Conservation (phyloP, 1,140 invertebrate genomes). For the Andrena cerasifolii region DNA sequence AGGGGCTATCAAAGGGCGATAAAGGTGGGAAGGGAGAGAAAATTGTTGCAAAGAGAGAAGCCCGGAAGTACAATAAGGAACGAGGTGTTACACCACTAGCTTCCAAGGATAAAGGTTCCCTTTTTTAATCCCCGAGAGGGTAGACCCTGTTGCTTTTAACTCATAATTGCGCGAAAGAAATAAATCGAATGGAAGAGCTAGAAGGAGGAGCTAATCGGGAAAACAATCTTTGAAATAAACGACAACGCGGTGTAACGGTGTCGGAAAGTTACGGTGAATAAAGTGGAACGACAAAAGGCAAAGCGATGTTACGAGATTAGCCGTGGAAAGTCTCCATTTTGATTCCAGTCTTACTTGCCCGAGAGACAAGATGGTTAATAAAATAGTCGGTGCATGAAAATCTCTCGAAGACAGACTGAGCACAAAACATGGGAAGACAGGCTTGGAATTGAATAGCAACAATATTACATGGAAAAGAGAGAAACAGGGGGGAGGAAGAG, state of each 20-base stretch:
- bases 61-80: not conserved
- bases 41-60: not conserved
- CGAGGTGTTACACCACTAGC: not conserved
- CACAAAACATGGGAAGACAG: too few relatives aligned
- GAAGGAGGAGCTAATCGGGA: not conserved
- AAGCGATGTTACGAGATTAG: too few relatives aligned
- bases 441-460: too few relatives aligned
- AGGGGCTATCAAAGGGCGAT: too few relatives aligned
- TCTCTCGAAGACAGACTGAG: too few relatives aligned
- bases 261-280: not conserved
- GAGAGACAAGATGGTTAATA: too few relatives aligned
- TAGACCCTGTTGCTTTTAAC: not conserved
- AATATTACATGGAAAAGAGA: not conserved
- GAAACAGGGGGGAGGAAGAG: too few relatives aligned
- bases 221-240: not conserved
- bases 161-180: slow-evolving; percentile 4
- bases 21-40: too few relatives aligned
- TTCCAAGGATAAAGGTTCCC: not conserved
- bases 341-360: too few relatives aligned
- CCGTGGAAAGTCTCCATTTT: too few relatives aligned
- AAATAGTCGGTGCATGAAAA: too few relatives aligned
- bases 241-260: not conserved
- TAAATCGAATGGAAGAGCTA: not conserved
- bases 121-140: not conserved
- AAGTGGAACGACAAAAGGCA: not conserved